A percentile compares a stretch with the other conserved stretches of the same genome.
Conservation (phyloP, 2,888 invertebrate genomes). For the Smittia aterrima region DNA sequence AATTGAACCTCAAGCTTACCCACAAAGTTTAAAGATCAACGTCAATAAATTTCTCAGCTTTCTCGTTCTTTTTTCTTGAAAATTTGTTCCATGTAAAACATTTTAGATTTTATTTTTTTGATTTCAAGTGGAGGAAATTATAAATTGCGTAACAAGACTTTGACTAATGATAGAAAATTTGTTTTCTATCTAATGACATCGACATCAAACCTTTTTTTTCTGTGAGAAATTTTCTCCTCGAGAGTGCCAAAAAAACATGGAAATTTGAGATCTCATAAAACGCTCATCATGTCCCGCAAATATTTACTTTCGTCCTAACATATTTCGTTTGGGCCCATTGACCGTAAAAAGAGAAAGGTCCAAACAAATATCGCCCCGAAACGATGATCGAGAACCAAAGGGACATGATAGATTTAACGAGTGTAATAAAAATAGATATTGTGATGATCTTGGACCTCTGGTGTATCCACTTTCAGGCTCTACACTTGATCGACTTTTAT, state of each 20-base stretch:
- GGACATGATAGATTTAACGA: constrained; percentile 38
- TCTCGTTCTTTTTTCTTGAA: neutral
- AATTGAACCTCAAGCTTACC: neutral
- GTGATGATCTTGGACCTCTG: neutral
- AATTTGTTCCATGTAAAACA: neutral
- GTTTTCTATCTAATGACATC: constrained; percentile 23
- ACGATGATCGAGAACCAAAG: constrained; percentile 3
- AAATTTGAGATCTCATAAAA: constrained; percentile 32
- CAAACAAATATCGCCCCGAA: neutral
- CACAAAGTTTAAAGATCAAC: constrained; percentile 12
- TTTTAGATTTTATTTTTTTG: neutral
- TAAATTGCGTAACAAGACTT: constrained; percentile 31
- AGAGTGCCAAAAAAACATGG: constrained; percentile 39
- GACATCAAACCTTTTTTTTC: neutral
- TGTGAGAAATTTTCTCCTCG: constrained; percentile 35
- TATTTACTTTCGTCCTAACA: constrained; percentile 16
- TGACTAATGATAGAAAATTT: constrained; percentile 39
- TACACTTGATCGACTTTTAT: constrained; percentile 29
- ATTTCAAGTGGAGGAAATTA: neutral
- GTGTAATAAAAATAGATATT: constrained; percentile 35
- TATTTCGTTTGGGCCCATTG: neutral
- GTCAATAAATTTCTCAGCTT: constrained; percentile 12
- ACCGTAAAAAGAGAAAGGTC: constrained; percentile 1
- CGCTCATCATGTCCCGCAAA: constrained; percentile 6
- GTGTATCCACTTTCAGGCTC: neutral